Evolutionary conservation across 2,888 invertebrate genomes (phyloP), one percentile per base, ranked within the genome.

Genomic region (Syritta pipiens): DNA sequence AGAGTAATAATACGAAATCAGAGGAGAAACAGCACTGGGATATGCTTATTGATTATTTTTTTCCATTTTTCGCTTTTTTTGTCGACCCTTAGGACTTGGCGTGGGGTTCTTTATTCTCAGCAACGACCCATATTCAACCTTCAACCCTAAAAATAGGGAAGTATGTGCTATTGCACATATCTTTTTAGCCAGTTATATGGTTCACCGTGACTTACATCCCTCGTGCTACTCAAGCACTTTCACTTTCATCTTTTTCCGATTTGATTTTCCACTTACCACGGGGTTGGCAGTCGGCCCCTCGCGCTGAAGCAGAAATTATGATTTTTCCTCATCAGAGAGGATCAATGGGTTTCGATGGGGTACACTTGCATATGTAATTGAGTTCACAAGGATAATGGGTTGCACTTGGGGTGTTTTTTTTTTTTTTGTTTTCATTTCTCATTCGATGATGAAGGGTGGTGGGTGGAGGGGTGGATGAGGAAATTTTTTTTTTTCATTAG

Each of bases 81-180:
- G 20, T 10, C 49, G 49, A 51, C 46, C 32, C 7, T 12, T 51
- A 6, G 44, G 51, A 30, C 44, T 22, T 14, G 14, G 6, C 1
- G n/a, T 14, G 1, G 24, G 5, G 1, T 17, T 19, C 28, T 30
- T 46, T 35, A 53, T 42, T 44, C 26, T 9, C 28, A 42, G 35
- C 22, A 22, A 14, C 60, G 69, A 72, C 77, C 72, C 72, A 79
- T 22, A 79, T 79, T 79, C 67, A 67, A 62, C 72, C 72, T 62
- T 72, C 60, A 48, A 51, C 26, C 59, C 51, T 69, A 53, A 60
- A 53, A 53, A 30, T 71, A 71, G 62, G 40, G 48, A 53, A 62
- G n/a, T 26, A 24, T 44, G 24, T 30, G 53, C 20, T 17, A 9
- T 37, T 42, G 26, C 9, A 53, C 24, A 44, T 17, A 19, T 40